A percentile compares a stretch with the other conserved stretches of the same genome.
These are phyloP conservation scores for Schizaphis graminum DNA, from an alignment of 2,888 invertebrate species.

Conservation along the genomic window DNA sequence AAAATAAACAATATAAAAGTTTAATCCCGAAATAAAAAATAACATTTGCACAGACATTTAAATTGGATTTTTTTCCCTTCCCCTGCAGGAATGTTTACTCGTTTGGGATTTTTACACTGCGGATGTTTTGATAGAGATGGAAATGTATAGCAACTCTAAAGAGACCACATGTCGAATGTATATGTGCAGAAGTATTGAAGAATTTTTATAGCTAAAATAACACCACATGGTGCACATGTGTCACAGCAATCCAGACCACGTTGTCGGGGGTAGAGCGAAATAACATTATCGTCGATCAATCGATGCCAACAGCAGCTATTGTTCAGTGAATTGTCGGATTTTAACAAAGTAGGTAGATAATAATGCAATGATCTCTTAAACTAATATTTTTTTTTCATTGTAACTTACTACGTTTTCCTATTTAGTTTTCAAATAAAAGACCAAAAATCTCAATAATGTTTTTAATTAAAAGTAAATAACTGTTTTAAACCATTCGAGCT, in stretches of 20 bases:
- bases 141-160: constrained; percentile 44
- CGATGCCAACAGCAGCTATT: constrained; percentile 23
- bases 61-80: constrained; percentile 54
- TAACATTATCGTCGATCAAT: constrained; percentile 54
- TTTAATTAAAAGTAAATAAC: constrained; percentile 55
- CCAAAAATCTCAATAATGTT: constrained; percentile 32
- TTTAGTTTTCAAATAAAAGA: constrained; percentile 34
- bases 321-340: constrained; percentile 41
- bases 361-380: constrained; percentile 18
- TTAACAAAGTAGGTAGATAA: not conserved
- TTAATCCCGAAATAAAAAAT: constrained; percentile 62
- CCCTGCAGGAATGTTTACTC: constrained; percentile 38
- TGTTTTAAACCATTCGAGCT: not conserved
- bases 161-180: constrained; percentile 55
- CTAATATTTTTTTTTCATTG: constrained; percentile 4
- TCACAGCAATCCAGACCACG: constrained; percentile 14
- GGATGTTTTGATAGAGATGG: constrained; percentile 59
- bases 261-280: not conserved
- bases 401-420: not conserved
- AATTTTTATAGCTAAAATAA: constrained; percentile 64
- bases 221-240: constrained; percentile 62
- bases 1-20: constrained; percentile 64
- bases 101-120: constrained; percentile 56
- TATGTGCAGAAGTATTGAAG: constrained; percentile 37
- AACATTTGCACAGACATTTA: constrained; percentile 61